Base-by-base conservation (phyloP, 1,140 invertebrate genomes). In the Drosophila kikkawai region DNA sequence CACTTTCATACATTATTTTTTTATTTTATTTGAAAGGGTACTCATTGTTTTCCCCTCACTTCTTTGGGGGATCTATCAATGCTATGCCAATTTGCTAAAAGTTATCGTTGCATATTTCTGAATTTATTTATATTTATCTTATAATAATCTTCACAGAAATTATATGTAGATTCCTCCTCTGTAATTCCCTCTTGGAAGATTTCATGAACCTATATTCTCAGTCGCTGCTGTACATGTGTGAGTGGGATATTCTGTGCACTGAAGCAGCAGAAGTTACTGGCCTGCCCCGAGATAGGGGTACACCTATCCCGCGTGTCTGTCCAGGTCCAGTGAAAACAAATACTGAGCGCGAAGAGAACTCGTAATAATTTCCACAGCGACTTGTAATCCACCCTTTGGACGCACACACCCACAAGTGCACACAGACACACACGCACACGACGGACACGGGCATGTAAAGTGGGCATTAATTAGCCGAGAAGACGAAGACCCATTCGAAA, bases 231-330 rank as follows among this genome's bases (percentile, higher is more conserved):
- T 48, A n/a, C 37, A 15, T 32, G 9, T 42, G 47, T 34, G 44
- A 53, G 9, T 42, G 51, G 29, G 48, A 53, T 39, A 55, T 41
- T 78, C 67, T 77, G 75, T 66, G 68, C 85, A 85, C 41, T 90
- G 85, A 88, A 88, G 85, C 85, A 88, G 85, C 85, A 88, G 85
- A 88, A 88, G 85, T 90, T 80, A 78, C 70, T 90, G 85, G 79
- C 73, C 81, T 80, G 36, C 19, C 19, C 36, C 84, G 85, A 65
- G 77, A 69, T 51, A 59, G 69, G 53, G 44, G 29, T 58, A 56
- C 67, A 36, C 53, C 53, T 59, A 37, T 51, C n/a, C 59, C 36
- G 50, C 57, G 22, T 45, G 37, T 59, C 57, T 29, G 37, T 44
- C 56, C 57, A 19, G 42, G 41, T 61, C 64, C 53, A 71, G 80